Evolutionary conservation across 2,888 invertebrate genomes (phyloP).

Genomic region (Ectropis crepuscularia): DNA sequence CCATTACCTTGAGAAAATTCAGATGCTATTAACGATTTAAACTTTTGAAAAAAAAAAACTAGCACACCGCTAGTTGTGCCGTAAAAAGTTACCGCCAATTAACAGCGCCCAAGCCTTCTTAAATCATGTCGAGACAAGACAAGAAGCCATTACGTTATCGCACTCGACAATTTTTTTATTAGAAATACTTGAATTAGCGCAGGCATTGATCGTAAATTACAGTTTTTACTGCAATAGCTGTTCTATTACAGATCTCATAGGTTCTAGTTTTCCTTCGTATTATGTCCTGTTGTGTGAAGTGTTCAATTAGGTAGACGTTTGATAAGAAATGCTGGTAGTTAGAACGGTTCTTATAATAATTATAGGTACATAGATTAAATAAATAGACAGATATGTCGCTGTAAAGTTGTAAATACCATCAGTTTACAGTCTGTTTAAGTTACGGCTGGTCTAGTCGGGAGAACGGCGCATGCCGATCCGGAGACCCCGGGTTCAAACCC

Average conservation of each 20-base stretch:
- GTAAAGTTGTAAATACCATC: too few relatives aligned
- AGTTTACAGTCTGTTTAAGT: too few relatives aligned
- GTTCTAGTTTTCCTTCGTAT: background rate
- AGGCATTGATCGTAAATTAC: constrained; percentile 16
- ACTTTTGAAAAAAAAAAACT: constrained; percentile 1
- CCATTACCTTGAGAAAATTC: background rate
- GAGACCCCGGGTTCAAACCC: too few relatives aligned
- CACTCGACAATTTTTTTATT: constrained; percentile 32
- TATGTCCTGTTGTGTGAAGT: background rate
- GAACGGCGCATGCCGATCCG: too few relatives aligned
- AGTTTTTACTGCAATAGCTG: constrained; percentile 10
- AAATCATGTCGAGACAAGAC: constrained; percentile 47
- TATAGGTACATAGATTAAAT: too few relatives aligned
- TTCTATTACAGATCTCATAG: background rate
- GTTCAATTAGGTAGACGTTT: background rate
- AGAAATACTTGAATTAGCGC: constrained; percentile 27
- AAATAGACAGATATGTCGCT: too few relatives aligned
- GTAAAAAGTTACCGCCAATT: constrained; percentile 3
- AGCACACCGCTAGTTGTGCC: background rate
- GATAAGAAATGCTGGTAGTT: too few relatives aligned
- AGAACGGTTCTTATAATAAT: too few relatives aligned
- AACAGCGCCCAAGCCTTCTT: constrained; percentile 30
- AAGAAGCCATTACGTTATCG: constrained; percentile 41
- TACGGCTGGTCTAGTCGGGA: too few relatives aligned
- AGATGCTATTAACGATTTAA: background rate